These are phyloP conservation scores for Geopemphigus sp. DNA, from an alignment of 1,140 invertebrate species.

Conservation along the genomic window DNA sequence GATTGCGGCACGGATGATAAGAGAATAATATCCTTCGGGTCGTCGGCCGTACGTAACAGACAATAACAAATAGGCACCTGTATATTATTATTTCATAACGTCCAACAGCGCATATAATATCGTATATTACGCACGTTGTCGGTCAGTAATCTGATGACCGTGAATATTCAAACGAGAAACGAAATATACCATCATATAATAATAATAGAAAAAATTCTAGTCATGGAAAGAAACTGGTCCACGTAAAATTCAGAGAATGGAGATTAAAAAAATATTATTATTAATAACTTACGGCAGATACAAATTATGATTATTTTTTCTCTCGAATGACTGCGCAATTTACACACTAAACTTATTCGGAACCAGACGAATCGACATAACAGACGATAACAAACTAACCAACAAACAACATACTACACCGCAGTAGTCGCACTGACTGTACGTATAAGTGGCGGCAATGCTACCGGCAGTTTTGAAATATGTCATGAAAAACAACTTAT, in stretches of 20 bases:
- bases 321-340: too few species aligned
- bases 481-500: not conserved
- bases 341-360: too few species aligned
- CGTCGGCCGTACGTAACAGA: not conserved
- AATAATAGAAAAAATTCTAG: too few species aligned
- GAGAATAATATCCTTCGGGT: not conserved
- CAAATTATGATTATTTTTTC: too few species aligned
- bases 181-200: not conserved
- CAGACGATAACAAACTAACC: not conserved
- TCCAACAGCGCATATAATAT: not conserved
- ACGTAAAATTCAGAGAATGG: too few species aligned
- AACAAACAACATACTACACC: not conserved
- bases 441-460: not conserved
- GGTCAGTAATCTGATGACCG: slow-evolving; percentile 18
- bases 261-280: too few species aligned
- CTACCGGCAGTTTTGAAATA: slow-evolving; percentile 2
- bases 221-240: too few species aligned
- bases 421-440: not conserved
- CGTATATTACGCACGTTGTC: not conserved
- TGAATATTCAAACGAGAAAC: not conserved
- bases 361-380: not conserved
- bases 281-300: too few species aligned
- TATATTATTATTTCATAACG: not conserved
- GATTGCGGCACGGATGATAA: too few species aligned
- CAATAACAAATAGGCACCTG: not conserved